Conservation (phyloP, 2,113 vertebrate genomes). For the Mola mola region DNA sequence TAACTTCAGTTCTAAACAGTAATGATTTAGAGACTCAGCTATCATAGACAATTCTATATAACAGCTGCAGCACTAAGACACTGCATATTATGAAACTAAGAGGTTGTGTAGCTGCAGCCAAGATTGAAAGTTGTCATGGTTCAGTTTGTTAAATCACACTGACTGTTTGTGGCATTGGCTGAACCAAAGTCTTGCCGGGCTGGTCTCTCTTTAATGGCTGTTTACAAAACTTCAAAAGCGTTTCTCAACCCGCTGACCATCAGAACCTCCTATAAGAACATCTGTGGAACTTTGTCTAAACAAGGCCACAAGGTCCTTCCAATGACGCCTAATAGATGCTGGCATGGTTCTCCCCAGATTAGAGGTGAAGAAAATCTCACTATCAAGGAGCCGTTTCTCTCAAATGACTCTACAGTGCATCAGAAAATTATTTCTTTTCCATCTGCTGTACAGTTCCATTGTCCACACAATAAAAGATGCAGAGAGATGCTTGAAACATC, state of each 20-base stretch:
- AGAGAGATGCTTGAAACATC: background rate
- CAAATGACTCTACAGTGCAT: too few species aligned
- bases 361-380: constrained; percentile 24
- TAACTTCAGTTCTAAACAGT: constrained; percentile 6
- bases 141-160: constrained; percentile 82
- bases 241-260: constrained; percentile 15
- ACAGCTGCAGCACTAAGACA: constrained; percentile 54
- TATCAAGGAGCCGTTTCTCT: background rate
- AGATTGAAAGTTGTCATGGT: constrained; percentile 84
- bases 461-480: constrained; percentile 11
- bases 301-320: constrained; percentile 28
- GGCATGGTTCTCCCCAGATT: constrained; percentile 37
- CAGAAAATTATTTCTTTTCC: background rate
- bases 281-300: constrained; percentile 24
- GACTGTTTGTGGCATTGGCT: constrained; percentile 78
- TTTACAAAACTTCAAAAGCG: constrained; percentile 36
- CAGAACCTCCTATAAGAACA: constrained; percentile 2
- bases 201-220: constrained; percentile 30
- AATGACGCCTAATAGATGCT: constrained; percentile 21
- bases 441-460: constrained; percentile 8
- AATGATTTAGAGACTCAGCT: constrained; percentile 39
- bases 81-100: constrained; percentile 75
- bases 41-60: constrained; percentile 43
- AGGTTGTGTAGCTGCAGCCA: constrained; percentile 78
- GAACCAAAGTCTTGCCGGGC: constrained; percentile 35